phyloP scores from a whole-genome alignment of 2,113 vertebrate genomes.

The Setophaga coronata region DNA sequence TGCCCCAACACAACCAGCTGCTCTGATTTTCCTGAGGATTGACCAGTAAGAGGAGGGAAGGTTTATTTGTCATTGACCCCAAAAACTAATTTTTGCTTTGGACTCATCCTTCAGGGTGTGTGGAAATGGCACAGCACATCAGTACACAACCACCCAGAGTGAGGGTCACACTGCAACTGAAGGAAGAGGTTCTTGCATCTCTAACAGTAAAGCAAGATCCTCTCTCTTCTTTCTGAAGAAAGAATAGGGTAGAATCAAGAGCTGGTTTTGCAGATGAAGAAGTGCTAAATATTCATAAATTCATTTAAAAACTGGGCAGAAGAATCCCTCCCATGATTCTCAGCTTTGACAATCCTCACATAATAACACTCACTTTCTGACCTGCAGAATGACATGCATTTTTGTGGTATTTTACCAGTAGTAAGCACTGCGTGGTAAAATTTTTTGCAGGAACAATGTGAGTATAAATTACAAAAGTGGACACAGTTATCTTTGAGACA shows the following conservation, averaged over 20 bases:
- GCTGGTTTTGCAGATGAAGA: background rate
- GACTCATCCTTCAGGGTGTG: accelerated
- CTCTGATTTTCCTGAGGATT: background rate
- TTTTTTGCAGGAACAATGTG: background rate
- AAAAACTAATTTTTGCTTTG: background rate
- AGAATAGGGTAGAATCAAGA: background rate
- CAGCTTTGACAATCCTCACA: background rate
- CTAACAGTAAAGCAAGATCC: background rate
- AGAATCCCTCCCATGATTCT: background rate
- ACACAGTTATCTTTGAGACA: background rate
- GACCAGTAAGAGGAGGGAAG: background rate
- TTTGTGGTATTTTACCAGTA: background rate
- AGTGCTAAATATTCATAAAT: background rate
- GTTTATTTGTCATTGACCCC: background rate
- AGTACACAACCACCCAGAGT: background rate
- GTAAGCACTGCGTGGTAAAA: background rate
- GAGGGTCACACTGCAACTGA: background rate
- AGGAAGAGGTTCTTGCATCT: background rate
- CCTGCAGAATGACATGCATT: background rate
- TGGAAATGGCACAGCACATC: background rate
- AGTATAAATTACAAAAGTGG: background rate
- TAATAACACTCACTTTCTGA: background rate
- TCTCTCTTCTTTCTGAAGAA: background rate
- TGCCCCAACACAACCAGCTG: background rate
- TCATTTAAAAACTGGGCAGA: background rate